Base-by-base conservation (phyloP, 2,113 vertebrate genomes). In the Thamnophis sirtalis region DNA sequence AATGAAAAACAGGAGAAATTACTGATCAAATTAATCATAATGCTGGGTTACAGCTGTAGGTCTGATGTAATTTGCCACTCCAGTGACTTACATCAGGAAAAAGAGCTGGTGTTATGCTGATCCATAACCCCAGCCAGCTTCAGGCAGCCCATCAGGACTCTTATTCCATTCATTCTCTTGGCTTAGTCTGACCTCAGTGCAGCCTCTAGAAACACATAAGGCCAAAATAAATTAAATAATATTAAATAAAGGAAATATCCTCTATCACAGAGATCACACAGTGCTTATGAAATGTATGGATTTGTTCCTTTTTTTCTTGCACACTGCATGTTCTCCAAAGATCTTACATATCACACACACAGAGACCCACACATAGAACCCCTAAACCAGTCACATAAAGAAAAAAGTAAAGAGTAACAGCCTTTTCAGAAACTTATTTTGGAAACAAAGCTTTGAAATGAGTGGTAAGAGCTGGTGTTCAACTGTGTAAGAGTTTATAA, bases 21-120 rank as follows among this genome's bases (percentile, higher is more conserved):
- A 99, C 99, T 99, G 99, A 99, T 99, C 99, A 99, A 99, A 99
- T 99, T 99, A 99, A 99, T 99, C 99, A 99, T 99, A 99, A 99
- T 99, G 99, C 99, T 98, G 98, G 98, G 99, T 99, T 99, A 99
- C 99, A 99, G 99, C 99, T 99, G 99, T 99, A 99, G 99, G 98
- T 99, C 98, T 99, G 99, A 98, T 99, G 99, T 99, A 99, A 99
- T 99, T 99, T 99, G 99, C 99, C 99, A 99, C 98, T 99, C 98
- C 99, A 99, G 98, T 99, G 99, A 98, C 98, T 99, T 99, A 99
- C 98, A 99, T 99, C 99, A 97, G 97, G 97, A 97, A 98, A 98
- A 97, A 97, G 98, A 98, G 97, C 98, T 97, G 97, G 96, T 97
- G 97, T 98, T 98, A 98, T 94, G 97, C 98, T 99, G 98, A 98